These are phyloP conservation scores for Vesta saturnalis DNA, from an alignment of 2,888 invertebrate species.

Conservation along the genomic window DNA sequence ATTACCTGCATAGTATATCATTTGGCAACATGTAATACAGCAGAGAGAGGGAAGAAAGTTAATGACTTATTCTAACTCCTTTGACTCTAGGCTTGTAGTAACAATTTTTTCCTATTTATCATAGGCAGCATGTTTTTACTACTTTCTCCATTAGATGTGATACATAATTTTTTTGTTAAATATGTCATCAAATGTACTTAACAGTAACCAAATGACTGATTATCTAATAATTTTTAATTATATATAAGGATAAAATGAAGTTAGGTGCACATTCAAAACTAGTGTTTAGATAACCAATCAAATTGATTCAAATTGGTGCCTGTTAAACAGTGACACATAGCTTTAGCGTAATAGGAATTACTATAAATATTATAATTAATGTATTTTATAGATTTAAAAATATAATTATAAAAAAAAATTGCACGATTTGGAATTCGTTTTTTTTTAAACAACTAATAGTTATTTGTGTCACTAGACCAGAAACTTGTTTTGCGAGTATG, in stretches of 20 bases:
- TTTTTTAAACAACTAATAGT: no score
- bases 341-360: conserved; percentile 27
- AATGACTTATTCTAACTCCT: no score
- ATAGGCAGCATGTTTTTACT: conserved; percentile 29
- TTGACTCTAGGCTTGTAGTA: no score
- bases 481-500: no score
- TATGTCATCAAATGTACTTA: conserved; percentile 38
- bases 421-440: no score
- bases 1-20: no score
- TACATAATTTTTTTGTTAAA: conserved; percentile 29
- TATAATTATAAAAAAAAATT: conserved; percentile 21
- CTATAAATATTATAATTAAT: conserved; percentile 22
- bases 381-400: conserved; percentile 37
- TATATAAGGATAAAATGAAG: conserved; percentile 31
- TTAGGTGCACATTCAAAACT: conserved; percentile 30
- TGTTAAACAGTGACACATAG: conserved; percentile 26
- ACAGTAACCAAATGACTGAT: conserved; percentile 40
- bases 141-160: conserved; percentile 39
- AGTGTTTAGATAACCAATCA: conserved; percentile 30
- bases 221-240: conserved; percentile 36
- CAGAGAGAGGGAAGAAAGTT: no score
- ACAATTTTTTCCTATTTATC: conserved; percentile 10
- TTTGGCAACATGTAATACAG: no score
- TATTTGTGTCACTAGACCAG: no score
- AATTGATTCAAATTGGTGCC: conserved; percentile 33